phyloP scores from a whole-genome alignment of 2,888 invertebrate genomes.

The Brenthis daphne region DNA sequence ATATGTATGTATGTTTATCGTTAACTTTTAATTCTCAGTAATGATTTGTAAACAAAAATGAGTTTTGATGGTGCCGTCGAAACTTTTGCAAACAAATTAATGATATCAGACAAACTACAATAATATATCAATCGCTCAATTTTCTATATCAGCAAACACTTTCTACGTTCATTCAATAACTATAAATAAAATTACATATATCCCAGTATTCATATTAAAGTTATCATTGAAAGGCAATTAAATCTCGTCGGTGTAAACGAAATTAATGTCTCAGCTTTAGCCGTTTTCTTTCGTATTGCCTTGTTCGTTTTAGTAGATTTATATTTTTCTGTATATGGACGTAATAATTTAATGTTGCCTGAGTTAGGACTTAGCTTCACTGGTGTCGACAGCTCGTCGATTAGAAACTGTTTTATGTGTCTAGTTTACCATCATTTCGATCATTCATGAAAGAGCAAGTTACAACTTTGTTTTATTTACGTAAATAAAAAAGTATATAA shows the following conservation, averaged over 20 bases:
- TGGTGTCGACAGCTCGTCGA: not conserved
- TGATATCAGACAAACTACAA: not conserved
- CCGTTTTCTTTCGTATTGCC: slow-evolving; percentile 28
- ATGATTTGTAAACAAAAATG: not conserved
- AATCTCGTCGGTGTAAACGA: slow-evolving; percentile 60
- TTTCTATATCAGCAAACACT: slow-evolving; percentile 42
- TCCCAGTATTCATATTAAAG: slow-evolving; percentile 59
- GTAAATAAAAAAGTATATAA: too few species aligned
- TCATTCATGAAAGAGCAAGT: too few species aligned
- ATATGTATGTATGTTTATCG: too few species aligned
- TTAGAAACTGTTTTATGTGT: not conserved
- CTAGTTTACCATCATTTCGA: not conserved
- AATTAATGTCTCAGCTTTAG: slow-evolving; percentile 61
- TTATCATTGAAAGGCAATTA: slow-evolving; percentile 63
- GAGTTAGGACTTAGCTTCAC: not conserved
- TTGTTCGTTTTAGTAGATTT: slow-evolving; percentile 8
- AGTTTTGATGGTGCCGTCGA: not conserved
- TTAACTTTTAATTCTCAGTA: too few species aligned
- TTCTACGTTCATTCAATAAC: slow-evolving; percentile 53
- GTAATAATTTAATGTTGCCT: slow-evolving; percentile 4
- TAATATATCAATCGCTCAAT: slow-evolving; percentile 1
- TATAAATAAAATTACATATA: slow-evolving; percentile 59
- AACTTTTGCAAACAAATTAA: not conserved
- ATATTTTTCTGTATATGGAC: slow-evolving; percentile 16
- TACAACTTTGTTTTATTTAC: too few species aligned